Evolutionary conservation across 2,888 invertebrate genomes (phyloP).

Genomic region (Drosophila quinaria): DNA sequence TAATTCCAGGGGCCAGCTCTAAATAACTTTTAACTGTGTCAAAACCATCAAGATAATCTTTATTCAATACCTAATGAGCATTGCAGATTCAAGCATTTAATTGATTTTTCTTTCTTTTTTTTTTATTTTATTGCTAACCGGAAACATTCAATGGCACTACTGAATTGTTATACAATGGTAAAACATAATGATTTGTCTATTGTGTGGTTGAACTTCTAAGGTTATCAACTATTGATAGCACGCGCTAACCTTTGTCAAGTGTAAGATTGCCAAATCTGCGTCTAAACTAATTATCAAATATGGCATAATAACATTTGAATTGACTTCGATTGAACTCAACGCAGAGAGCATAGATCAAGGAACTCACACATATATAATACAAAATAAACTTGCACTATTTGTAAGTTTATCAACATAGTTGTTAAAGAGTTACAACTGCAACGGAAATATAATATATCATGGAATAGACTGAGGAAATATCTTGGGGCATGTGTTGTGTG

Average conservation of each 20-base stretch:
- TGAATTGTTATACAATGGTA: conserved; percentile 15
- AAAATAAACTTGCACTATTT: not conserved
- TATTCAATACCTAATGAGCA: not conserved
- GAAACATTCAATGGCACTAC: conserved; percentile 60
- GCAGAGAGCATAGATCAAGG: conserved; percentile 24
- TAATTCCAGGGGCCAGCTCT: conserved; percentile 44
- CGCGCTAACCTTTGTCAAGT: conserved; percentile 50
- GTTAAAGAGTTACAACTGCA: conserved; percentile 53
- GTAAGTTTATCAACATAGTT: conserved; percentile 37
- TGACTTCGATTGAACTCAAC: conserved; percentile 48
- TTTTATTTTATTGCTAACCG: conserved; percentile 49
- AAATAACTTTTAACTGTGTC: conserved; percentile 4
- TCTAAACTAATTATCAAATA: conserved; percentile 32
- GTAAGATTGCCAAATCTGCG: conserved; percentile 42
- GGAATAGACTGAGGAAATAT: conserved; percentile 29
- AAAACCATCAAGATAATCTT: conserved; percentile 5
- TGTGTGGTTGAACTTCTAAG: conserved; percentile 10
- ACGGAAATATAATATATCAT: conserved; percentile 63
- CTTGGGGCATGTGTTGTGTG: conserved; percentile 27
- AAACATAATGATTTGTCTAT: conserved; percentile 30
- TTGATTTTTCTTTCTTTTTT: not conserved
- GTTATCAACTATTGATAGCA: conserved; percentile 63
- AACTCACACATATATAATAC: conserved; percentile 12
- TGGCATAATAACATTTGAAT: conserved; percentile 60
- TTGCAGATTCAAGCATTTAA: not conserved